phyloP scores from a whole-genome alignment of 2,797 vertebrate species.

The Oceanodroma leucorhoa region DNA sequence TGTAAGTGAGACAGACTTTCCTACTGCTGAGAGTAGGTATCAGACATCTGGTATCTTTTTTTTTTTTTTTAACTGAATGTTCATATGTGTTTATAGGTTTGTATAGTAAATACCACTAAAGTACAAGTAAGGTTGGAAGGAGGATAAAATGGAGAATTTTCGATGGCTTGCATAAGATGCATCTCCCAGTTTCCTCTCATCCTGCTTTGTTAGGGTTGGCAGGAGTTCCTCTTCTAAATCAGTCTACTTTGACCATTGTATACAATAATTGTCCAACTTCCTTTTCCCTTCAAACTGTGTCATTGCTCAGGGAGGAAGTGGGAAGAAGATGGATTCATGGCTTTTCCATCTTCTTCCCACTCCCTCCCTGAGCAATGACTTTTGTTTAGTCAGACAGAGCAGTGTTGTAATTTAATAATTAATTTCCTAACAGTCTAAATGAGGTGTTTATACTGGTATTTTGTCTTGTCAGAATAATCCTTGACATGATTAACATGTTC shows the following conservation, averaged over 20 bases:
- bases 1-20: neutral
- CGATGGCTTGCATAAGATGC: neutral
- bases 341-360: neutral
- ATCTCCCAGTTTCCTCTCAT: neutral
- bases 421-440: neutral
- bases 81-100: neutral
- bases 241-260: conserved; percentile 6
- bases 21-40: neutral
- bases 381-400: neutral
- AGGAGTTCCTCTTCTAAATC: conserved; percentile 18
- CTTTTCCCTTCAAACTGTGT: neutral
- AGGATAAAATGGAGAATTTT: neutral
- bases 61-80: neutral
- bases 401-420: neutral
- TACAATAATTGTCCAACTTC: neutral
- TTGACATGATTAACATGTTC: neutral
- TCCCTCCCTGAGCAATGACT: no score
- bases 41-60: neutral
- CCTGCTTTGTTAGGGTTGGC: conserved; percentile 20
- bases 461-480: neutral
- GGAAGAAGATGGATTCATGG: conserved; percentile 6
- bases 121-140: neutral
- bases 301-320: neutral
- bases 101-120: neutral
- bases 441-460: neutral